Evolutionary conservation across 2,113 vertebrate species (phyloP).

Genomic region (Sigmodon hispidus): DNA sequence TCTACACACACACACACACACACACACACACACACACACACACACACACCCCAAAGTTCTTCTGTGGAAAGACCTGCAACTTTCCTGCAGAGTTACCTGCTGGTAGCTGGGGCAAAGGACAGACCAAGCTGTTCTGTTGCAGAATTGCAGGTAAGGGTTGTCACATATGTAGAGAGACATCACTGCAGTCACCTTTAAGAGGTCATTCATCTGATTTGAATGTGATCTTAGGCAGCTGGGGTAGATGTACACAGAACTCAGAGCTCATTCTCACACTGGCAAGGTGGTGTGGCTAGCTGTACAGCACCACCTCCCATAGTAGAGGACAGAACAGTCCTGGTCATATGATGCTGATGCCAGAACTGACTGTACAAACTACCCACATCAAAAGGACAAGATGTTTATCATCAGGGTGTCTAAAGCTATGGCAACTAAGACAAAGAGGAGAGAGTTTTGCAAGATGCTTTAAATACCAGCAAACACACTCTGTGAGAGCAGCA

Average conservation of each 20-base stretch:
- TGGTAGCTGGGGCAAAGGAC: not conserved
- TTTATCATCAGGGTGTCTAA: not conserved
- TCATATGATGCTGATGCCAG: not conserved
- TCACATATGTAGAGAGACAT: rapidly evolving
- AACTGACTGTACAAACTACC: not conserved
- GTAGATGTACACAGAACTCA: too few relatives aligned
- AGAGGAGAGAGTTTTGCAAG: not conserved
- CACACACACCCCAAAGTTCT: not conserved
- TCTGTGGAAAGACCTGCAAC: not conserved
- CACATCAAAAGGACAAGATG: not conserved
- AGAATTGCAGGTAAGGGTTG: not conserved
- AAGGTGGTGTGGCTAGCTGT: not conserved
- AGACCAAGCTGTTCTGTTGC: not conserved
- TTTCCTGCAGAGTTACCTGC: not conserved
- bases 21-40: not conserved
- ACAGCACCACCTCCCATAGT: rapidly evolving
- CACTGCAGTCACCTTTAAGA: not conserved
- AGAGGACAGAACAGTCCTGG: not conserved
- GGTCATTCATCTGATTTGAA: not conserved
- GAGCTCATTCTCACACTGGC: too few relatives aligned
- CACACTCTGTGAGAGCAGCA: not conserved
- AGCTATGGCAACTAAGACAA: not conserved
- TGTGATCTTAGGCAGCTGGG: not conserved
- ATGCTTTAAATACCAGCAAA: constrained; percentile 5
- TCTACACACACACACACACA: not conserved